phyloP scores from a whole-genome alignment of 2,888 invertebrate species.

The Dione vanillae region DNA sequence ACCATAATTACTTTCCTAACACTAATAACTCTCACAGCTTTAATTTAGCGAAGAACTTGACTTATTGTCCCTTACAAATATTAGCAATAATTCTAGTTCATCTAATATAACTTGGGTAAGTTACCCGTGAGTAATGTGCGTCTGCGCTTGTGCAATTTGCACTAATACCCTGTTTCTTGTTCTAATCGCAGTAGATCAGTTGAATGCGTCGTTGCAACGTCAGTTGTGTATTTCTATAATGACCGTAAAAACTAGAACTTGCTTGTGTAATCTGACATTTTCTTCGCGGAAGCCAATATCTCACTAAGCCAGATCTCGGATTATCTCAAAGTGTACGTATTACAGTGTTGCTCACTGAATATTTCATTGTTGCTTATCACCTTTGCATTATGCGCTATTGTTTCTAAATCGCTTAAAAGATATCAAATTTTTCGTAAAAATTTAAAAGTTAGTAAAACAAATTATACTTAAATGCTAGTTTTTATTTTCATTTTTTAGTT shows the following conservation, averaged over 20 bases:
- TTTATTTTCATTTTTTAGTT: neutral
- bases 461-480: too few species aligned
- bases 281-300: conserved; percentile 30
- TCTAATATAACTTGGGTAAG: conserved; percentile 30
- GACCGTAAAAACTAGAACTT: conserved; percentile 34
- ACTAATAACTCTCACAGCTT: conserved; percentile 18
- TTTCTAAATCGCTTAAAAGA: neutral
- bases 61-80: conserved; percentile 33
- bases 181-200: conserved; percentile 45
- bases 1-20: conserved; percentile 15
- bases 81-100: conserved; percentile 30
- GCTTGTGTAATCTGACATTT: conserved; percentile 16
- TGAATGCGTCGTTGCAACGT: conserved; percentile 35
- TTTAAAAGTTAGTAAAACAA: too few species aligned
- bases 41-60: conserved; percentile 20
- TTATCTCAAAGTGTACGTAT: neutral
- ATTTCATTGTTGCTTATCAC: neutral
- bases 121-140: conserved; percentile 43
- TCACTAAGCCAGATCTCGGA: neutral
- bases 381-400: neutral
- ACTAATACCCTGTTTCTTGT: conserved; percentile 48
- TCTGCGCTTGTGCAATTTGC: conserved; percentile 48
- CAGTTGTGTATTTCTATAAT: conserved; percentile 38
- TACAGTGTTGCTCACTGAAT: neutral
- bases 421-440: too few species aligned